Evolutionary conservation across 1,140 invertebrate species (phyloP), one percentile per base, ranked within the genome.

Genomic region (Diplogasteroides magnus): DNA sequence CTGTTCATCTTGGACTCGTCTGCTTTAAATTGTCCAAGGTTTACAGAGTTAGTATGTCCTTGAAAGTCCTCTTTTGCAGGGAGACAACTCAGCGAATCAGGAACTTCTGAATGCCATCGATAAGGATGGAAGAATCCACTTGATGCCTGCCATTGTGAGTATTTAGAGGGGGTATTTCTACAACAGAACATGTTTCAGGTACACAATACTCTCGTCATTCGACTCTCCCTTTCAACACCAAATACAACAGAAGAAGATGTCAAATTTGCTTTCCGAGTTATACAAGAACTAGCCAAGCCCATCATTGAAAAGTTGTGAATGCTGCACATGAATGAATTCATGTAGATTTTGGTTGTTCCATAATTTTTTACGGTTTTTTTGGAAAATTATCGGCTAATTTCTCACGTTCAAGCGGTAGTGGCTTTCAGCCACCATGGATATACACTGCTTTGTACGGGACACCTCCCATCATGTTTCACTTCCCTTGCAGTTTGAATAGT

Each of bases 171-270:
- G n/a, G n/a, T n/a, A n/a, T n/a, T n/a, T n/a, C n/a, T n/a, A n/a
- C 19, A 48, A 6, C 37, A 11, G 19, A 64, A 6, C n/a, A 19
- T 63, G 14, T 67, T 68, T 64, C 31, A 68, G 66, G 28, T 29
- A 2, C 85, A 3, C 87, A 86, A 75, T n/a, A 79, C 67, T 23
- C 89, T 89, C 72, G 88, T 94, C 19, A 87, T 95, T 11, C 86
- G 94, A 65, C 92, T 95, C 77, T 90, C 89, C 0, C 84, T 97
- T 0, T 93, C 91, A 82, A 90, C 90, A 48, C 86, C 89, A 64
- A 82, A 88, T 26, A 89, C 89, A 0, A 87, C 87, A 55, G 85
- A 86, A 23, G 83, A 87, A 31, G 92, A 97, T 79, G 87, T 97
- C 31, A 84, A 88, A 1, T 90, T 87, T 75, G 90, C 91, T 1